Evolutionary conservation across 2,113 vertebrate genomes (phyloP).

Genomic region (Gopherus evgoodei): DNA sequence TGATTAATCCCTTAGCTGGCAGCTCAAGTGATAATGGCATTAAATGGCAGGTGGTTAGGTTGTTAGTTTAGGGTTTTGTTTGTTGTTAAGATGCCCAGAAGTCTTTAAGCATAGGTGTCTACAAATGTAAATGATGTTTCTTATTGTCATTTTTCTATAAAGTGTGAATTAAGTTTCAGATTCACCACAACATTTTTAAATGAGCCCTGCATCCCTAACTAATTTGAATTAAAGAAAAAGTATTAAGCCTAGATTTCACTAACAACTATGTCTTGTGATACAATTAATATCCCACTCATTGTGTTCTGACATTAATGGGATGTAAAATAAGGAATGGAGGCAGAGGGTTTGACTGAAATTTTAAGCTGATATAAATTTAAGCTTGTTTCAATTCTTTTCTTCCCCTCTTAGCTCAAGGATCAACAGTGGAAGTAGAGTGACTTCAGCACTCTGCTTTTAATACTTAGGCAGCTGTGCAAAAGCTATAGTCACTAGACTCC

Average conservation of each 20-base stretch:
- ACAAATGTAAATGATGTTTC: neutral
- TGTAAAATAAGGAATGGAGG: neutral
- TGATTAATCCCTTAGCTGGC: neutral
- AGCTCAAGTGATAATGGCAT: neutral
- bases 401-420: neutral
- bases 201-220: neutral
- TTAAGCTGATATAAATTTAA: neutral
- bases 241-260: neutral
- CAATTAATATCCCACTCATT: neutral
- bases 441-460: neutral
- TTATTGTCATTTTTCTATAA: neutral
- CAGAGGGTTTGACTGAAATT: neutral
- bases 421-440: neutral
- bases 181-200: neutral
- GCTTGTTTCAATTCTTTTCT: neutral
- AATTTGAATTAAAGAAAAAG: neutral
- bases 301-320: neutral
- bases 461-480: neutral
- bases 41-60: fast-evolving
- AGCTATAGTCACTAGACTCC: neutral
- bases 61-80: neutral
- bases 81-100: no score
- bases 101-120: neutral
- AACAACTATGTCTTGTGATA: neutral
- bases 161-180: neutral